A percentile compares a stretch with the other conserved stretches of the same genome.
These are phyloP conservation scores for Xiphophorus maculatus DNA, from an alignment of 2,113 vertebrate genomes.

Conservation along the genomic window DNA sequence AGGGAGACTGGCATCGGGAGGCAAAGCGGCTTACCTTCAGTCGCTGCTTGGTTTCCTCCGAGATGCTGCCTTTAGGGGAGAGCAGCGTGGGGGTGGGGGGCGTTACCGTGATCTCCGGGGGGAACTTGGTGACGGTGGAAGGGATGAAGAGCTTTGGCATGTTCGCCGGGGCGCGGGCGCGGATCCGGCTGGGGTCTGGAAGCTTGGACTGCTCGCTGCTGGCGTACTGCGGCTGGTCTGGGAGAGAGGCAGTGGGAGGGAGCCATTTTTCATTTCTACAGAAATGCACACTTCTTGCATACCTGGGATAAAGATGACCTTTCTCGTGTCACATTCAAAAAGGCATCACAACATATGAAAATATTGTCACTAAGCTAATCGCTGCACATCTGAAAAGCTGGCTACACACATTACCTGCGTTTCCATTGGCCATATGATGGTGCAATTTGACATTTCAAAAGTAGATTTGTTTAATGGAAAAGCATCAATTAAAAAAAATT, in stretches of 20 bases:
- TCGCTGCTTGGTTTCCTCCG: constrained; percentile 98
- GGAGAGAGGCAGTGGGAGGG: not conserved
- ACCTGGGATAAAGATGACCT: not conserved
- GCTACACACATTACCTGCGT: not conserved
- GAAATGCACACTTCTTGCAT: not conserved
- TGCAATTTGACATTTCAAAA: no score
- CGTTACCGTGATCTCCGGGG: constrained; percentile 98
- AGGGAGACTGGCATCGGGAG: not conserved
- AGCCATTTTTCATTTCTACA: not conserved
- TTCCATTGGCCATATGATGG: no score
- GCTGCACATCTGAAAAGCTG: no score
- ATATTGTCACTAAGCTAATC: no score
- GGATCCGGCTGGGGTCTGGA: constrained; percentile 84
- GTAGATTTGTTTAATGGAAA: no score
- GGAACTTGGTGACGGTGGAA: constrained; percentile 91
- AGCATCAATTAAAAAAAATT: no score
- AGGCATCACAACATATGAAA: no score
- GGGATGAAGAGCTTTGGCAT: constrained; percentile 99
- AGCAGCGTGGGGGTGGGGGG: constrained; percentile 97
- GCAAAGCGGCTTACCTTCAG: constrained; percentile 86
- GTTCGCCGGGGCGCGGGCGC: constrained; percentile 87
- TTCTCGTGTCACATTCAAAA: not conserved
- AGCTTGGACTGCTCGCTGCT: constrained; percentile 81
- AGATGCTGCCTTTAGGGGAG: constrained; percentile 98
- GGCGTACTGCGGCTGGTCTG: constrained; percentile 77